Base-by-base conservation (phyloP, 1,140 invertebrate genomes). In the Vollenhovia emeryi region DNA sequence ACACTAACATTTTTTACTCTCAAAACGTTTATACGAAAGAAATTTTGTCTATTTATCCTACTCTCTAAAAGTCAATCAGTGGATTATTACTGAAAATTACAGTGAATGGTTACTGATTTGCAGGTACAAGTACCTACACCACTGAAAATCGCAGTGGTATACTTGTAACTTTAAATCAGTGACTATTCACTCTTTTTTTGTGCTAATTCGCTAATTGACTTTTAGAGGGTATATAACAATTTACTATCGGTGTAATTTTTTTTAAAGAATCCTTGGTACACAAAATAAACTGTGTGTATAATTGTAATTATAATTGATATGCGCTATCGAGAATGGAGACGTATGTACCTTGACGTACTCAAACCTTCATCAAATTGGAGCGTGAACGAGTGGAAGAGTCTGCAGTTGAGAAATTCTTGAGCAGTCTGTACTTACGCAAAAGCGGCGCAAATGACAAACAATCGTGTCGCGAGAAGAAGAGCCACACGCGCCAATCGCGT, bases 391-490 rank as follows among this genome's bases (percentile, higher is more conserved):
- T 43, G 40, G 9, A 76, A 59, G 1, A 75, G 43, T 75, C 18
- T 5, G 21, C 52, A 7, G 11, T 75, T 30, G 24, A 33, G 6
- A 62, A 62, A 2, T 60, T 76, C 57, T 62, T 43, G 57, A 15
- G 3, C n/a, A 11, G 40, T n/a, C 74, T 62, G 24, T 62, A 60
- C 74, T 33, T 62, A 36, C 74, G 57, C 36, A 62, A 62, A 82
- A 73, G 43, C 33, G 45, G 2, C 24, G 36, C 64, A 30, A 82
- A 57, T 33, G 43, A 48, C 48, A 74, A 83, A 73, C 30, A 74
- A 57, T 66, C 27, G 9, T 18, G 40, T 83, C 33, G 59, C 13
- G 43, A 68, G 21, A 40, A 59, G 21, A 24, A 33, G 40, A 50
- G 30, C n/a, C 45, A 45, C 50, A 78, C 40, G 43, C n/a, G 27